Evolutionary conservation across 1,140 invertebrate species (phyloP), one percentile per base, ranked within the genome.

Genomic region (Drosophila hydei): DNA sequence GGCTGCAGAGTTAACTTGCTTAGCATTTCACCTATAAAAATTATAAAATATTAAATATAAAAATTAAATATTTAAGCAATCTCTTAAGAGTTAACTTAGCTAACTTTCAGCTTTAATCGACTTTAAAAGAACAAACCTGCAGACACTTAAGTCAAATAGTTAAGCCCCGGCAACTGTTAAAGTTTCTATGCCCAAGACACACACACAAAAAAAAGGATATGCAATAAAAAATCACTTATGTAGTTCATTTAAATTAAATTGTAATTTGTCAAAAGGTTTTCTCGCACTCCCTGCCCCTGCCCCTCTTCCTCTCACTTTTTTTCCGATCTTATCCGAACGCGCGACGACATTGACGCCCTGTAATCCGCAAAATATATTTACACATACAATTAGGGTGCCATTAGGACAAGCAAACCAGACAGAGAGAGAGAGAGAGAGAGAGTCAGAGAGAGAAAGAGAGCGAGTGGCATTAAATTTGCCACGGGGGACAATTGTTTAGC

Each of bases 331-430:
- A 89, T 89, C 80, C 83, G 21, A 42, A 42, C 30, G 76, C 72
- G 81, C 75, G 70, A 67, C 70, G 81, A 81, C 81, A 88, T 76
- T 75, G 84, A 88, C 79, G 76, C 83, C 70, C 68, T 77, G 78
- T 83, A 88, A 88, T 80, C 81, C 79, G 79, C 88, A 85, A 91
- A 56, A 88, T 91, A 87, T 91, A 91, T 91, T 91, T 91, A 91
- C 84, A 90, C 90, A 91, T 91, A 87, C 81, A 91, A 91, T 91
- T 91, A 91, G 90, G 90, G 76, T 84, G 76, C 80, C 77, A 91
- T 89, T 91, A 90, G 74, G 76, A 60, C 85, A 72, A 52, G 56
- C 72, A 74, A 51, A 11, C 12, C 25, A 40, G 30, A 33, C 30
- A 59, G 62, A 61, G 55, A 62, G 60, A 36, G 50, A 50, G 60